phyloP scores from a whole-genome alignment of 2,797 vertebrate species.

The Centroberyx gerrardi region DNA sequence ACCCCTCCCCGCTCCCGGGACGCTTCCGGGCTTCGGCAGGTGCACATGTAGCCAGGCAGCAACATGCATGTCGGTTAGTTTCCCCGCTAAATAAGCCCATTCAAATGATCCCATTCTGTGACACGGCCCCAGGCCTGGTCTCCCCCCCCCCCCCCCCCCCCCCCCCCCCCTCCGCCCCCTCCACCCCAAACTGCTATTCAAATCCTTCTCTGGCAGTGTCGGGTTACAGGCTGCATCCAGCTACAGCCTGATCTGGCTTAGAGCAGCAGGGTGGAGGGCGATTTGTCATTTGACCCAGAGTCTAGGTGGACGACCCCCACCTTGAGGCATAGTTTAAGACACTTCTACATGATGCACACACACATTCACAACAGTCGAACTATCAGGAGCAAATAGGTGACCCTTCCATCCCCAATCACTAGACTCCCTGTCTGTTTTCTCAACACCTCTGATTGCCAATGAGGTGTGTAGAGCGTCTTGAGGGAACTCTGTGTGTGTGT shows the following conservation, averaged over 20 bases:
- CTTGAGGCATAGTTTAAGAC: not conserved
- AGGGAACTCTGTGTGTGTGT: not conserved
- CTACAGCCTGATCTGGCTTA: constrained; percentile 17
- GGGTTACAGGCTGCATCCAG: constrained; percentile 57
- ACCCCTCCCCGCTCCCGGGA: constrained; percentile 30
- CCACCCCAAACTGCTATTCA: constrained; percentile 65
- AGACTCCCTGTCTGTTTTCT: not conserved
- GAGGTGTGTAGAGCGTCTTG: not conserved
- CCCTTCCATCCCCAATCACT: not conserved
- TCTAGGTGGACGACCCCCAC: constrained; percentile 8
- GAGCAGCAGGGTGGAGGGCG: constrained; percentile 36
- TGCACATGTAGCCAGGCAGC: constrained; percentile 61
- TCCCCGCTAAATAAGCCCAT: constrained; percentile 63
- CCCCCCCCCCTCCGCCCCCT: constrained; percentile 15
- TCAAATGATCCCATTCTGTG: constrained; percentile 69
- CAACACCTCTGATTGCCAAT: not conserved
- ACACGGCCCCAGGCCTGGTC: constrained; percentile 44
- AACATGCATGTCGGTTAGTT: constrained; percentile 40
- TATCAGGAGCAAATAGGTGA: not conserved
- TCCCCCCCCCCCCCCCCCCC: not conserved
- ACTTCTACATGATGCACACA: not conserved
- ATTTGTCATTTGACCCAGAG: constrained; percentile 45
- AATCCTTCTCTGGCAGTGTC: constrained; percentile 56
- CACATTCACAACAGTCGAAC: not conserved
- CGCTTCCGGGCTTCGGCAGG: constrained; percentile 68